Evolutionary conservation across 2,888 invertebrate species (phyloP).

Genomic region (Polydrusus cervinus): DNA sequence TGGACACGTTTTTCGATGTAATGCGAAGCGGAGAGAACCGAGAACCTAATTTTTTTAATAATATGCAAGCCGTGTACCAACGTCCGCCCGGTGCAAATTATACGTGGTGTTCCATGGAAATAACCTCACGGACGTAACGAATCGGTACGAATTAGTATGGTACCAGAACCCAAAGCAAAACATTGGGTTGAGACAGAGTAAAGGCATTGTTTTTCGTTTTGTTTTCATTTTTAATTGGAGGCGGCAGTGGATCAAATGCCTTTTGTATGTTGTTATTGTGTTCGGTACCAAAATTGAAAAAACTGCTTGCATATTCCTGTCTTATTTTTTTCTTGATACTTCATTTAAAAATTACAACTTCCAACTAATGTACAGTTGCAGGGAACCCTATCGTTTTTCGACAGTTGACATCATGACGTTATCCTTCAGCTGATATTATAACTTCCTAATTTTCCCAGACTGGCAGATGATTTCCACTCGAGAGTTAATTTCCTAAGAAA

Average conservation of each 20-base stretch:
- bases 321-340: too few relatives aligned
- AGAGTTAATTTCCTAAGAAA: too few relatives aligned
- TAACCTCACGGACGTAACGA: slow-evolving; percentile 39
- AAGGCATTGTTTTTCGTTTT: not conserved
- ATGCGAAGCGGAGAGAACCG: slow-evolving; percentile 18
- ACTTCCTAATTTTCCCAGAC: too few relatives aligned
- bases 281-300: not conserved
- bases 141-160: slow-evolving; percentile 40
- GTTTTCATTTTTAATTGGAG: not conserved
- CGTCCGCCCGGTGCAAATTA: slow-evolving; percentile 41
- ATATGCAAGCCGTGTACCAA: slow-evolving; percentile 38
- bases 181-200: not conserved
- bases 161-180: slow-evolving; percentile 34
- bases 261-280: not conserved
- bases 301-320: too few relatives aligned
- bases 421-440: too few relatives aligned
- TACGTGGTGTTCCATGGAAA: slow-evolving; percentile 36
- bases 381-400: not conserved
- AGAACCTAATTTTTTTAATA: slow-evolving; percentile 33
- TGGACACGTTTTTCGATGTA: slow-evolving; percentile 43
- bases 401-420: too few relatives aligned
- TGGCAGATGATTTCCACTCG: too few relatives aligned
- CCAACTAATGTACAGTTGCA: not conserved
- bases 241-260: not conserved
- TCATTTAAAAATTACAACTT: too few relatives aligned